These are phyloP conservation scores for Epizoanthus ramosus DNA, from an alignment of 92 coral and sea anemone species.

Conservation along the genomic window DNA sequence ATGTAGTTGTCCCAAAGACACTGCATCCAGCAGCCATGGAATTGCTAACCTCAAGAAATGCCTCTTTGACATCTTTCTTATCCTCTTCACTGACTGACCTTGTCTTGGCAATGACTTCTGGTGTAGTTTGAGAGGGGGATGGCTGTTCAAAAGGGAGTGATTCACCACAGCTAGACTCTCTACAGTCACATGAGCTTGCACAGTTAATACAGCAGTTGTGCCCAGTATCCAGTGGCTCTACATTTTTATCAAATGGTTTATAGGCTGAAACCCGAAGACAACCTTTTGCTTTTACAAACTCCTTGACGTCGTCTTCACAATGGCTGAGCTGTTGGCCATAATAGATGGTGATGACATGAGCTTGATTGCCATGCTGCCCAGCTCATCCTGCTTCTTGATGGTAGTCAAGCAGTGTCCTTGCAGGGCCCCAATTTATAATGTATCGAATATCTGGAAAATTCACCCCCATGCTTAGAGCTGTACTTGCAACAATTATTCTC, in stretches of 20 bases:
- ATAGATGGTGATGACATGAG: constrained; percentile 20
- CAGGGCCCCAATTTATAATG: constrained; percentile 44
- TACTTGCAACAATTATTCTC: constrained; percentile 38
- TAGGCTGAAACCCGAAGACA: constrained; percentile 8
- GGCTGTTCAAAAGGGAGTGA: too few relatives aligned
- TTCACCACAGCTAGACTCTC: too few relatives aligned
- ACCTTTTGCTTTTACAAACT: constrained; percentile 2
- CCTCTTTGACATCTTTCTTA: constrained; percentile 30
- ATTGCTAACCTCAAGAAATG: constrained; percentile 14
- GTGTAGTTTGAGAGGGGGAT: too few relatives aligned
- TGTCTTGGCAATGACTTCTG: neutral
- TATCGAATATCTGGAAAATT: constrained; percentile 41
- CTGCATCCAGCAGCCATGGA: constrained; percentile 1
- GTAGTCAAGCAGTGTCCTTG: constrained; percentile 38
- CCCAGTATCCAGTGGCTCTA: neutral
- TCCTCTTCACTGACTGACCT: constrained; percentile 22
- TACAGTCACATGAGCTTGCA: neutral
- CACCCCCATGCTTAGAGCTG: constrained; percentile 50
- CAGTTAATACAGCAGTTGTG: constrained; percentile 6
- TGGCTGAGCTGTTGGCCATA: constrained; percentile 41
- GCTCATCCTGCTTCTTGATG: constrained; percentile 59
- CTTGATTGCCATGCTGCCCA: constrained; percentile 30
- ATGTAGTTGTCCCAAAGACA: constrained; percentile 14
- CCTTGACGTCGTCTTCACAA: constrained; percentile 23
- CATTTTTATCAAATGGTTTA: neutral